Evolutionary conservation across 2,797 vertebrate species (phyloP), one percentile per base, ranked within the genome.

Genomic region (Jordanella pulchra): DNA sequence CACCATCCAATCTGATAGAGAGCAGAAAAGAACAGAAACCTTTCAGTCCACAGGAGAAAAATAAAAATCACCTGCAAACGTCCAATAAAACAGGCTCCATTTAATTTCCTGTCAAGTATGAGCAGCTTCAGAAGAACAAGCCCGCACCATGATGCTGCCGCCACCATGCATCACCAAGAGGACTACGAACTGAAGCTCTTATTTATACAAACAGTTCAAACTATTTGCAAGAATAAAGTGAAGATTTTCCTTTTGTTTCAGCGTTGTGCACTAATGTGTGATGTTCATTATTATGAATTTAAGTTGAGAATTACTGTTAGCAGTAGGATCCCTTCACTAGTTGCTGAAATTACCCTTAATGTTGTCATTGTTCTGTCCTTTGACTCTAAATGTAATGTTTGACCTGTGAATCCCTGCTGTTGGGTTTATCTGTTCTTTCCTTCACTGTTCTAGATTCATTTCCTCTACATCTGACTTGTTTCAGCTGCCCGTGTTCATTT

Each of bases 361-460:
- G 18, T n/a, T 61, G 6, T 61, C 35, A 25, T 63, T 14, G 42
- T 25, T 61, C 58, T 39, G 58, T n/a, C 60, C 35, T 44, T 44
- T 63, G 60, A 44, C 60, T 35, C 42, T 44, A 3, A 35, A 35
- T 3, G 3, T 35, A 6, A 35, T 35, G 32, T 35, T 35, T 35
- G 32, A 35, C 81, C 44, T 76, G 75, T 58, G 73, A 65, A 76
- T 82, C 64, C 74, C 55, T 25, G 67, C 51, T 14, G 3, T 30
- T 47, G 78, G 86, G 84, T 89, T 89, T 78, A 85, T 84, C 78
- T 5, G 51, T 14, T n/a, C 35, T 67, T 67, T 70, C 73, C 61
- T 83, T 79, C 82, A 55, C 61, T 45, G 66, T 77, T 73, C 75
- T 73, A 65, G 80, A 76, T 88, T 81, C 84, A 87, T 88, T 88